These are phyloP conservation scores for Distichodus sexfasciatus DNA, from an alignment of 2,797 vertebrate genomes.

Conservation along the genomic window DNA sequence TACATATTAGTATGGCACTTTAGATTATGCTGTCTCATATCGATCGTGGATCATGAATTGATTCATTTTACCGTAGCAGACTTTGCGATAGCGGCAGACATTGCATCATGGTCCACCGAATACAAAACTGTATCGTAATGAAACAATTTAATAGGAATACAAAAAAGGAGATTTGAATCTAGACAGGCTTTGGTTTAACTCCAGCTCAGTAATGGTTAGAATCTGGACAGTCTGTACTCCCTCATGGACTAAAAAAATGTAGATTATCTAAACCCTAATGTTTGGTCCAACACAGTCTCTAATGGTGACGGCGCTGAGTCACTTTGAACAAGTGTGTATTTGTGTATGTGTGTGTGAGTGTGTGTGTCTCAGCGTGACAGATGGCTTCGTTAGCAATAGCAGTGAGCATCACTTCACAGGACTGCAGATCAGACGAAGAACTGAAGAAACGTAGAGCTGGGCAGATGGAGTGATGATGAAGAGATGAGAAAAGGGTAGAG, in stretches of 20 bases:
- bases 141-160: too few species aligned
- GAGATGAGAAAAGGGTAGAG: not conserved
- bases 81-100: too few species aligned
- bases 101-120: not conserved
- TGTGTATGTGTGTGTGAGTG: slow-evolving; percentile 14
- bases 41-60: too few species aligned
- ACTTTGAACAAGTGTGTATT: slow-evolving; percentile 15
- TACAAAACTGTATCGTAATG: too few species aligned
- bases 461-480: too few species aligned
- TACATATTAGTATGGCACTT: too few species aligned
- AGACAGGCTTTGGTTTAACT: not conserved
- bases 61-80: too few species aligned
- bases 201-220: not conserved
- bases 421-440: slow-evolving; percentile 21
- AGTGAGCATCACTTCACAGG: slow-evolving; percentile 23
- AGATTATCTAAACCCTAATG: not conserved
- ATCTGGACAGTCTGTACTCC: not conserved
- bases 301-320: slow-evolving; percentile 24
- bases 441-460: not conserved
- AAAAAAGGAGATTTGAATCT: not conserved
- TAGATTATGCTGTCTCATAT: too few species aligned
- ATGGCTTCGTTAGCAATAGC: slow-evolving; percentile 39
- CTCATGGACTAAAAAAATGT: not conserved
- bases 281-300: not conserved
- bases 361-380: slow-evolving; percentile 36